phyloP scores from a whole-genome alignment of 1,140 invertebrate genomes.

The Melitaea cinxia region DNA sequence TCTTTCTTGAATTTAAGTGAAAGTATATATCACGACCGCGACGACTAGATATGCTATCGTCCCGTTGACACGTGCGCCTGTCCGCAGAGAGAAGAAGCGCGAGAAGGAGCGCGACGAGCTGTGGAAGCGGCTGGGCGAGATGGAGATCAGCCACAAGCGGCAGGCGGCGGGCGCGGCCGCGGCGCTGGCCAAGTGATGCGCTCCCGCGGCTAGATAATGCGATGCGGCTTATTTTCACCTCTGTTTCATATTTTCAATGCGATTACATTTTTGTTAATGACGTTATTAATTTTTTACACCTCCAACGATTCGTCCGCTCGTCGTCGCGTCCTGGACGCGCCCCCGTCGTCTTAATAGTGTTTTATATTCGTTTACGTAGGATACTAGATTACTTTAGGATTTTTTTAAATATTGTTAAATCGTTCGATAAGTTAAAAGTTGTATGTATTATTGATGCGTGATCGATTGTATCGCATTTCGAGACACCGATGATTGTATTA shows the following conservation, averaged over 20 bases:
- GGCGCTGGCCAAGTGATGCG: conserved; percentile 56
- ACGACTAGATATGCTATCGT: too few relatives aligned
- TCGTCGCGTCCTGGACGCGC: conserved; percentile 32
- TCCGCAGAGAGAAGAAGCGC: conserved; percentile 93
- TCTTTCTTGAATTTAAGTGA: too few relatives aligned
- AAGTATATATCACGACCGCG: too few relatives aligned
- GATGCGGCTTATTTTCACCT: conserved; percentile 66
- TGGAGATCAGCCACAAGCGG: conserved; percentile 85
- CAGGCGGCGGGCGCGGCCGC: conserved; percentile 46
- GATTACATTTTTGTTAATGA: conserved; percentile 77
- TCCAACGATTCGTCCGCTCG: conserved; percentile 56
- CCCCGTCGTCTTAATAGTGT: conserved; percentile 55
- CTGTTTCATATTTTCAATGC: conserved; percentile 76
- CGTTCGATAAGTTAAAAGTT: conserved; percentile 80
- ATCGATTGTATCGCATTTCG: conserved; percentile 71
- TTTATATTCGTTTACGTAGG: conserved; percentile 72
- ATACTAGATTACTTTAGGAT: conserved; percentile 76
- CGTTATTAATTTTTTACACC: conserved; percentile 75
- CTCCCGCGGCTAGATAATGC: conserved; percentile 60
- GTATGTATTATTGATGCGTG: conserved; percentile 76
- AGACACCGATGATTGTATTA: conserved; percentile 70
- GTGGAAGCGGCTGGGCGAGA: conserved; percentile 94
- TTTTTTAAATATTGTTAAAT: conserved; percentile 81
- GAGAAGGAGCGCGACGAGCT: conserved; percentile 97
- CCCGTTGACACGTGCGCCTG: not conserved